These are phyloP conservation scores for Drosophila auraria DNA, from an alignment of 1,140 invertebrate genomes.

Conservation along the genomic window DNA sequence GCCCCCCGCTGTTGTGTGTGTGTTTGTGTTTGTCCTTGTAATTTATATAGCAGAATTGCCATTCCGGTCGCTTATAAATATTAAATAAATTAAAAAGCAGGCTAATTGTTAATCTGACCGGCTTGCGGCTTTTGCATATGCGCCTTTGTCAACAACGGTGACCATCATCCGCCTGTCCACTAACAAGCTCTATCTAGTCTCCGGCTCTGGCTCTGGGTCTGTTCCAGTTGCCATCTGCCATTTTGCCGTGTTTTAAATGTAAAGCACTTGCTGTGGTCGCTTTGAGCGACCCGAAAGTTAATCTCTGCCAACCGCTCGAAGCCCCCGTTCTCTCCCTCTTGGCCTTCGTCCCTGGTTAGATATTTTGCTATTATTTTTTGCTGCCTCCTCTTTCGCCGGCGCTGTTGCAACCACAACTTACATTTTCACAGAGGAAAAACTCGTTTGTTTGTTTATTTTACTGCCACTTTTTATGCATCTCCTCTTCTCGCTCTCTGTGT, in stretches of 20 bases:
- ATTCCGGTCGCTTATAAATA: conserved; percentile 61
- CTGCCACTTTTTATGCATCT: conserved; percentile 70
- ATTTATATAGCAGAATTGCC: conserved; percentile 21
- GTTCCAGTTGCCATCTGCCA: conserved; percentile 16
- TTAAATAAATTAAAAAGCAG: conserved; percentile 78
- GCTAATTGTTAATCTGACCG: conserved; percentile 80
- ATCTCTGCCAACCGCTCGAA: conserved; percentile 79
- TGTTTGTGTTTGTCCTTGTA: not conserved
- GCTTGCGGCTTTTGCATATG: conserved; percentile 72
- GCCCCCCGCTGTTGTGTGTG: too few relatives aligned
- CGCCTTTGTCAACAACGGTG: conserved; percentile 65
- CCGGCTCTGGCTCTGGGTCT: not conserved
- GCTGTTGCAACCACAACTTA: conserved; percentile 69
- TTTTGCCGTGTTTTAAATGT: conserved; percentile 73
- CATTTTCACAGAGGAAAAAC: conserved; percentile 69
- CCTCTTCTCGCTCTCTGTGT: not conserved
- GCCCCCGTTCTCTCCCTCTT: conserved; percentile 15
- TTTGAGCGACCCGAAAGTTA: conserved; percentile 83
- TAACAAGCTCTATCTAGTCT: conserved; percentile 43
- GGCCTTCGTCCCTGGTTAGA: conserved; percentile 54
- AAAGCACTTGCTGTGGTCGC: conserved; percentile 82
- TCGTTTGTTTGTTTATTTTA: conserved; percentile 78
- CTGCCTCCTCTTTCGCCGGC: conserved; percentile 5
- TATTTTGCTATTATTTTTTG: conserved; percentile 65
- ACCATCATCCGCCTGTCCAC: conserved; percentile 50